These are phyloP conservation scores for Camarhynchus parvulus DNA, from an alignment of 2,113 vertebrate species.

Conservation along the genomic window DNA sequence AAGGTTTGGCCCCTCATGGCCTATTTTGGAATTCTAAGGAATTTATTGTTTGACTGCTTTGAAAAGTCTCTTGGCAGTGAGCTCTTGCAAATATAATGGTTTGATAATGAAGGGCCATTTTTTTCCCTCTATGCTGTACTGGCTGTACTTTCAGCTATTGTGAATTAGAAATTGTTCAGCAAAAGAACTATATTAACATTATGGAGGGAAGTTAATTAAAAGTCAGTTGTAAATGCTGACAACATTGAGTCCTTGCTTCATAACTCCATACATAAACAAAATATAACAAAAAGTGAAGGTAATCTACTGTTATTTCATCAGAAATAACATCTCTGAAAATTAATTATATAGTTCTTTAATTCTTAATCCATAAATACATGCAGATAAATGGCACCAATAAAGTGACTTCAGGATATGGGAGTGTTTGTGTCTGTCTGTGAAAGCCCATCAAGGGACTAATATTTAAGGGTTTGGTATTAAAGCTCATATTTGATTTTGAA, in stretches of 20 bases:
- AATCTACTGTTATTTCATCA: not conserved
- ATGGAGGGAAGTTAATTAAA: not conserved
- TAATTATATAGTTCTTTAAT: not conserved
- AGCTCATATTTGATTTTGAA: not conserved
- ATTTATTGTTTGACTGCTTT: constrained; percentile 30
- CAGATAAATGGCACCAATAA: not conserved
- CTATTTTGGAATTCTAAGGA: not conserved
- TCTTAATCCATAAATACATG: not conserved
- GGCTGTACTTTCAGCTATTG: not conserved
- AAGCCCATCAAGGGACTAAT: not conserved
- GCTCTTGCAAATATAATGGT: not conserved
- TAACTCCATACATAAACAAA: not conserved
- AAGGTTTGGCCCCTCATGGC: not conserved
- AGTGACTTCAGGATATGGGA: not conserved
- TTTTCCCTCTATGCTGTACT: not conserved
- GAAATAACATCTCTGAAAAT: not conserved
- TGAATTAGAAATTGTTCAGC: not conserved
- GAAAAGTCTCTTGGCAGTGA: not conserved
- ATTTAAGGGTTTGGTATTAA: not conserved
- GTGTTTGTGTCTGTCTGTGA: not conserved
- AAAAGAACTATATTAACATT: not conserved
- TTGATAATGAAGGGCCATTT: not conserved
- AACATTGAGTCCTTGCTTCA: not conserved
- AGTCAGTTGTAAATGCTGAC: not conserved
- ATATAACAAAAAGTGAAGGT: not conserved